These are phyloP conservation scores for Etheostoma cragini DNA, from an alignment of 2,113 vertebrate species.

Conservation along the genomic window DNA sequence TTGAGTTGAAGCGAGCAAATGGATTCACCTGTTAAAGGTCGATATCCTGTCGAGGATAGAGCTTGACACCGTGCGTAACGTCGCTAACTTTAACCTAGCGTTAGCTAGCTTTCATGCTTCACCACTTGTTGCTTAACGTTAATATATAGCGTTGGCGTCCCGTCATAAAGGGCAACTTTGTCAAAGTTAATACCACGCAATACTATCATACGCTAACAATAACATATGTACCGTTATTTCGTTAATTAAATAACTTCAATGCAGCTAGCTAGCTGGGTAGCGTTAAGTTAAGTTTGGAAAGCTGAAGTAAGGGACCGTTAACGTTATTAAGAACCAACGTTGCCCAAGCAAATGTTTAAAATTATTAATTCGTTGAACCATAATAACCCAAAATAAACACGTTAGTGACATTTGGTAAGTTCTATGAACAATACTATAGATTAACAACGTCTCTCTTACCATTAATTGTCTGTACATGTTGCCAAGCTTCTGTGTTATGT, in stretches of 20 bases:
- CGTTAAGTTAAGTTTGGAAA: no score
- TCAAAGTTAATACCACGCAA: neutral
- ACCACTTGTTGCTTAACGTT: neutral
- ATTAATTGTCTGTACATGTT: slow-evolving; percentile 64
- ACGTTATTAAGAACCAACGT: neutral
- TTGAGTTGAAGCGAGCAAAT: neutral
- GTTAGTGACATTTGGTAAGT: neutral
- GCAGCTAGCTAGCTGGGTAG: no score
- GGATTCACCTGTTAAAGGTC: neutral
- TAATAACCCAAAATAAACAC: neutral
- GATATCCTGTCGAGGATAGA: neutral
- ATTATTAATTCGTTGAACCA: neutral
- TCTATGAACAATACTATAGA: neutral
- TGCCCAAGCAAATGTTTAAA: neutral
- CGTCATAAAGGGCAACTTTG: neutral
- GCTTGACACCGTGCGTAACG: no score
- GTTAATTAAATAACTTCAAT: neutral
- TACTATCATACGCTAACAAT: neutral
- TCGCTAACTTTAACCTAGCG: neutral
- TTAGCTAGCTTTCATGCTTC: neutral
- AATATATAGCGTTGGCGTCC: neutral
- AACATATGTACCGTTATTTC: neutral
- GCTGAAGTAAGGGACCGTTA: no score
- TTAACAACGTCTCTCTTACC: slow-evolving; percentile 40
- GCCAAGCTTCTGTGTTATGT: neutral